Conservation (phyloP, 2,888 invertebrate species). For the Anarsia innoxiella region DNA sequence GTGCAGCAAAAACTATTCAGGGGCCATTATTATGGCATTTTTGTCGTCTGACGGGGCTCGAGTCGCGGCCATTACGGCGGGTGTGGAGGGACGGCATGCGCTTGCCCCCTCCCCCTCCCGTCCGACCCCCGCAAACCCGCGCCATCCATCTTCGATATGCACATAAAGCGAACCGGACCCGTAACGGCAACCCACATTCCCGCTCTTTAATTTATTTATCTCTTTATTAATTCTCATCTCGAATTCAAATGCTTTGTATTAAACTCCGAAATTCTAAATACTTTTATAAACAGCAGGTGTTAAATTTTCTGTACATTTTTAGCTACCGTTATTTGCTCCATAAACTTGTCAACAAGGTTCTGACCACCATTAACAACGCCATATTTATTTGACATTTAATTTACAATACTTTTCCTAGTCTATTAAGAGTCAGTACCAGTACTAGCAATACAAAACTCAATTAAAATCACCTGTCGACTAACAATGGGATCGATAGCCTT, state of each 20-base stretch:
- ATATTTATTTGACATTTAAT: background rate
- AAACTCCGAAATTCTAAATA: constrained; percentile 29
- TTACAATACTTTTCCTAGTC: constrained; percentile 14
- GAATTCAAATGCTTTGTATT: constrained; percentile 60
- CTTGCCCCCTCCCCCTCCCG: constrained; percentile 23
- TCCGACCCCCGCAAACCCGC: constrained; percentile 37
- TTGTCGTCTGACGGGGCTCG: constrained; percentile 73
- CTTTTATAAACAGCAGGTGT: constrained; percentile 9
- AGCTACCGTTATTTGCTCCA: no score
- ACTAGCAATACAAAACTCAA: constrained; percentile 35
- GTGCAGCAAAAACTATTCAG: constrained; percentile 72
- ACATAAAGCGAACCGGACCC: constrained; percentile 71
- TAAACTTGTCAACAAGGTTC: background rate
- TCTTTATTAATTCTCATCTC: constrained; percentile 72
- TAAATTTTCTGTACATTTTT: background rate
- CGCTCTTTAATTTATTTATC: constrained; percentile 73
- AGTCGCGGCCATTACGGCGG: constrained; percentile 66
- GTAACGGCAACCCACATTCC: constrained; percentile 72
- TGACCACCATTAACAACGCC: background rate
- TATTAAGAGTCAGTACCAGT: constrained; percentile 23
- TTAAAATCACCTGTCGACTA: constrained; percentile 48
- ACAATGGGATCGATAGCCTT: constrained; percentile 45
- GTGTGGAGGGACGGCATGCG: constrained; percentile 34
- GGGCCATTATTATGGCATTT: constrained; percentile 75
- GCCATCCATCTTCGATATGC: constrained; percentile 74